Percentiles rank a stretch among this genome's conserved stretches.
Evolutionary conservation across 2,888 invertebrate species (phyloP).

Genomic region (Poecilus cupreus): DNA sequence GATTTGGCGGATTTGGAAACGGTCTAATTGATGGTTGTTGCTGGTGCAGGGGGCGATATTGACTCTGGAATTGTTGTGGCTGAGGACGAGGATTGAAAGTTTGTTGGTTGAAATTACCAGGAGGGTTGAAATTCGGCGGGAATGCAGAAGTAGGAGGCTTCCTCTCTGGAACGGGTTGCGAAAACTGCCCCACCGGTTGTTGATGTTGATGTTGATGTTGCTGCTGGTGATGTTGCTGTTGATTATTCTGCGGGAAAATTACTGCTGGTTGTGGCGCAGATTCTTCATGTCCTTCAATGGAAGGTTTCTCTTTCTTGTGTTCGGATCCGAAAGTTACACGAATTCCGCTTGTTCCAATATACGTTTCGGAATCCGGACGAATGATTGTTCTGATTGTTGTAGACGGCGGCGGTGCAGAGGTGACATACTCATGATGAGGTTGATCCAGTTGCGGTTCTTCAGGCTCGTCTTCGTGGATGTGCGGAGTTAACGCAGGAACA

Average conservation of each 20-base stretch:
- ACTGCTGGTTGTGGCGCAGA: constrained; percentile 80
- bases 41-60: constrained; percentile 41
- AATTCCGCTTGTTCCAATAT: constrained; percentile 87
- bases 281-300: constrained; percentile 76
- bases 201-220: constrained; percentile 63
- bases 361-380: constrained; percentile 89
- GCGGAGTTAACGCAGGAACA: constrained; percentile 85
- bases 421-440: constrained; percentile 71
- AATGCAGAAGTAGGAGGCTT: constrained; percentile 61
- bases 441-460: constrained; percentile 73
- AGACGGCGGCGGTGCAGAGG: constrained; percentile 77
- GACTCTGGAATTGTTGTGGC: constrained; percentile 51
- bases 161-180: constrained; percentile 63
- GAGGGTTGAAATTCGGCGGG: constrained; percentile 52
- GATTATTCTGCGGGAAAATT: constrained; percentile 70
- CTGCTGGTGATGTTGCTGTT: constrained; percentile 63
- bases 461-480: constrained; percentile 77
- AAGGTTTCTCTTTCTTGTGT: constrained; percentile 73
- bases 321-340: constrained; percentile 88
- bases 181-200: constrained; percentile 59
- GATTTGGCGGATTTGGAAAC: constrained; percentile 58
- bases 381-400: constrained; percentile 90
- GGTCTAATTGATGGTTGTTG: constrained; percentile 49
- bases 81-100: constrained; percentile 33
- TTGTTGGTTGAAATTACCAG: constrained; percentile 48